Conservation (phyloP, 2,888 invertebrate species). For the Ctenicera cuprea region DNA sequence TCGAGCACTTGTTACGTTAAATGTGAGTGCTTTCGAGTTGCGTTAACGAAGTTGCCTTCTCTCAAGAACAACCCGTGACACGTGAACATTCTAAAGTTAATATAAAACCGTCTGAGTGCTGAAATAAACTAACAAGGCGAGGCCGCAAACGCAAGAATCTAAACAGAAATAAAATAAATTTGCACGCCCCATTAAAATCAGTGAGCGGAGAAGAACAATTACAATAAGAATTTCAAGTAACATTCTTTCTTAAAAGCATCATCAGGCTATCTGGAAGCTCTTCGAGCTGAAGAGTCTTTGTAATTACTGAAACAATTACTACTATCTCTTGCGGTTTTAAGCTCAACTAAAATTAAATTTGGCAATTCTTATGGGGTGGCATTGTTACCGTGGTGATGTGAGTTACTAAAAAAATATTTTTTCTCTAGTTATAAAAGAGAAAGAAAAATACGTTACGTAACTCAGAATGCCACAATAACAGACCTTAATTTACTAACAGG, state of each 20-base stretch:
- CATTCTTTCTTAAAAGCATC: constrained; percentile 50
- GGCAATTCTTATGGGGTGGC: not conserved
- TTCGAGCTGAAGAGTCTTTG: constrained; percentile 27
- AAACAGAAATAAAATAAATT: constrained; percentile 50
- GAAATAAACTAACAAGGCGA: constrained; percentile 38
- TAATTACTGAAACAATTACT: constrained; percentile 46
- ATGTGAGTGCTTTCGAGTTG: not conserved
- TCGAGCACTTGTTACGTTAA: constrained; percentile 24
- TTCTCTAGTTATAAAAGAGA: not conserved
- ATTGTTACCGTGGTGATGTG: not conserved
- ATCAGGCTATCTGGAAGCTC: constrained; percentile 27
- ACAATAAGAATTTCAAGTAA: constrained; percentile 50
- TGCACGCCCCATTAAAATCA: constrained; percentile 51
- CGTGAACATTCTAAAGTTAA: constrained; percentile 19
- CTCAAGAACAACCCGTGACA: not conserved
- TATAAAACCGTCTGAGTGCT: constrained; percentile 29
- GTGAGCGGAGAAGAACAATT: constrained; percentile 47
- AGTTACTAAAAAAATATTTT: not conserved
- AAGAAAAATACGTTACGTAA: too few species aligned
- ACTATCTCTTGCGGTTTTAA: constrained; percentile 2
- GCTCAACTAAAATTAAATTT: constrained; percentile 2
- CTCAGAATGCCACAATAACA: too few species aligned
- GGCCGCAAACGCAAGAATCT: constrained; percentile 41
- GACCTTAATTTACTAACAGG: not conserved
- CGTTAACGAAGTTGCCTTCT: constrained; percentile 16